Evolutionary conservation across 2,113 vertebrate species (phyloP), one percentile per base, ranked within the genome.

Genomic region (Lepisosteus osseus): DNA sequence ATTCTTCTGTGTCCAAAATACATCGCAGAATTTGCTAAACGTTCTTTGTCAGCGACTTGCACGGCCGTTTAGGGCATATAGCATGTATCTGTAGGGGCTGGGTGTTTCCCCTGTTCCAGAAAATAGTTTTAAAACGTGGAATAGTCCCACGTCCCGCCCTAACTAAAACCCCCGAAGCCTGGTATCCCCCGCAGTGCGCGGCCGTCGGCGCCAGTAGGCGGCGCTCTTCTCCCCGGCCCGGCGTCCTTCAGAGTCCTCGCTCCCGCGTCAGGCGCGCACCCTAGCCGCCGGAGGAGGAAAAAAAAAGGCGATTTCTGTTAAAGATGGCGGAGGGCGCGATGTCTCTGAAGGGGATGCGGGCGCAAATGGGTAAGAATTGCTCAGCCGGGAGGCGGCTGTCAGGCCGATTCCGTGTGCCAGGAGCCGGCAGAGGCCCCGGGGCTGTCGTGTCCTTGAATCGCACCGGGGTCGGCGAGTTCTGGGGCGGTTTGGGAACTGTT

Each of bases 291-390:
- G 72, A 68, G 74, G 72, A 68, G 80, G 65, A 72, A 75, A 59
- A 68, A 78, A 76, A 74, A 82, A 80, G 76, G 83, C 86, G 90
- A 89, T 79, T 88, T 89, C 69, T 64, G 11, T 57, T 42, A 89
- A 89, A 89, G 90, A 92, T 93, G 92, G 91, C 92, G 90, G 91
- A 93, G 81, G 88, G 88, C 63, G 65, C 89, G 51, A 79, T 88
- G 82, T 90, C 87, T 84, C 89, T 93, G 76, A 93, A 91, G 86
- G 89, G 83, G 80, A 79, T 92, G 77, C 86, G 92, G 79, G 86
- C 88, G 65, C 91, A 93, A 77, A 86, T 91, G 79, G 91, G 92
- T 93, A 85, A 87, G 90, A 71, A 67, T 69, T 72, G 4, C 68
- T 29, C 3, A 4, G 3, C 47, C 40, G 13, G n/a, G 3, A 61